These are phyloP conservation scores for Onychorhynchus coronatus DNA, from an alignment of 2,113 vertebrate genomes.

Conservation along the genomic window DNA sequence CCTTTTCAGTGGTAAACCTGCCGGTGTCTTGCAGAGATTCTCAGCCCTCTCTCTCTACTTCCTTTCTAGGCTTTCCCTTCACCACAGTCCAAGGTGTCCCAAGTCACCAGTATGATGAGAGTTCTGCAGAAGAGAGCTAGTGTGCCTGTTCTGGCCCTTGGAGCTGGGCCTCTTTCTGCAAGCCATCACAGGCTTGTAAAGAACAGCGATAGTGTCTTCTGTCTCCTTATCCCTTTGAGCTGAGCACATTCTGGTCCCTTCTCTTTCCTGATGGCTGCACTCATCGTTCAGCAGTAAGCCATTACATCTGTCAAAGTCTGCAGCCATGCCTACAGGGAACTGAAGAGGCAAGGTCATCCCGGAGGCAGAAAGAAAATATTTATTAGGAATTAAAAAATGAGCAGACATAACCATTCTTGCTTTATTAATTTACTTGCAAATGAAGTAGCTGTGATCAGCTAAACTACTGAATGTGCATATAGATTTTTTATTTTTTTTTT, in stretches of 20 bases:
- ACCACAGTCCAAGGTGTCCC: background rate
- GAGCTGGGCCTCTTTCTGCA: background rate
- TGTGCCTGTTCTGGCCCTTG: background rate
- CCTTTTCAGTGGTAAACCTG: background rate
- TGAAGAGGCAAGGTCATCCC: background rate
- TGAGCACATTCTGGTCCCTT: background rate
- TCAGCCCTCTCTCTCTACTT: background rate
- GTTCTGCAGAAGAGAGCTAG: background rate
- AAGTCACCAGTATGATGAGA: background rate
- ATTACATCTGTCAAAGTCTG: background rate
- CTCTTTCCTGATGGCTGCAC: background rate
- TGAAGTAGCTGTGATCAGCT: background rate
- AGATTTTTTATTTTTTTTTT: background rate
- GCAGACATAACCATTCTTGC: background rate
- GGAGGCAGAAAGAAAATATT: background rate
- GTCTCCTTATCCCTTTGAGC: background rate
- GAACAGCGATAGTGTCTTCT: background rate
- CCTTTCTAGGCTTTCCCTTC: background rate
- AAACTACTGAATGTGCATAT: background rate
- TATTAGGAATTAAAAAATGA: background rate
- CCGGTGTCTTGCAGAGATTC: background rate
- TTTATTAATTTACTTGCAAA: conserved; percentile 23
- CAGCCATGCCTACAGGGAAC: background rate
- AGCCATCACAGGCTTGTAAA: background rate
- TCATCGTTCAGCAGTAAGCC: background rate